Conservation (phyloP, 1,140 invertebrate species). For the Meloidogyne chitwoodi region DNA sequence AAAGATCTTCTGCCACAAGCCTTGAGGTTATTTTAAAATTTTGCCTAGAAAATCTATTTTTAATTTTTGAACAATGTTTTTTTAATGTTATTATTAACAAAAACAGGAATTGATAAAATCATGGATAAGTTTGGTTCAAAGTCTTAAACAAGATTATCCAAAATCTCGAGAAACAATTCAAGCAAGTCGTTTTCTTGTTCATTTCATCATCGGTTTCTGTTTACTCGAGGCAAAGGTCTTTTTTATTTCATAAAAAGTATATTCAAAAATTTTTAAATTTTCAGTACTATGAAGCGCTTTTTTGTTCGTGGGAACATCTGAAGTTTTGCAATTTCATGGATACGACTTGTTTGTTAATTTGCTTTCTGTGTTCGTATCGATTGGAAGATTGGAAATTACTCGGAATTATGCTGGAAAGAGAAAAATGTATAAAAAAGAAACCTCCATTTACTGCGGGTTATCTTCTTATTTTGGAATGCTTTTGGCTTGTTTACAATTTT, state of each 20-base stretch:
- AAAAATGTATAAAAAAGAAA: neutral
- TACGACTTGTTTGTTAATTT: conserved; percentile 3
- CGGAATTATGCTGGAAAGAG: neutral
- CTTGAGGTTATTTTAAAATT: conserved; percentile 1
- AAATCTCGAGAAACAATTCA: neutral
- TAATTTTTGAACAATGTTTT: conserved; percentile 3
- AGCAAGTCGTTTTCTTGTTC: neutral
- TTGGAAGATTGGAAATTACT: conserved; percentile 20
- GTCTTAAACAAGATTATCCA: neutral
- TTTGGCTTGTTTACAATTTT: neutral
- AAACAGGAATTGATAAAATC: conserved; percentile 14
- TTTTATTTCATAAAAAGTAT: neutral
- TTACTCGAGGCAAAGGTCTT: conserved; percentile 16
- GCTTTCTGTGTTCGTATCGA: neutral
- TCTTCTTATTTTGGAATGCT: conserved; percentile 1
- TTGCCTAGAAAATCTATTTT: neutral
- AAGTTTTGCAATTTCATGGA: neutral
- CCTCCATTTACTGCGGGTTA: neutral
- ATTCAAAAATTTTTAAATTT: neutral
- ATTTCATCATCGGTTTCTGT: conserved; percentile 17
- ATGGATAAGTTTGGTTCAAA: neutral
- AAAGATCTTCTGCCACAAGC: neutral
- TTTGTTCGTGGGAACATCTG: conserved; percentile 13
- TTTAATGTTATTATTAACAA: neutral
- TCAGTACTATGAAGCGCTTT: conserved; percentile 22